Base-by-base conservation (phyloP, 1,140 invertebrate genomes). In the Hylyphantes graminicola region DNA sequence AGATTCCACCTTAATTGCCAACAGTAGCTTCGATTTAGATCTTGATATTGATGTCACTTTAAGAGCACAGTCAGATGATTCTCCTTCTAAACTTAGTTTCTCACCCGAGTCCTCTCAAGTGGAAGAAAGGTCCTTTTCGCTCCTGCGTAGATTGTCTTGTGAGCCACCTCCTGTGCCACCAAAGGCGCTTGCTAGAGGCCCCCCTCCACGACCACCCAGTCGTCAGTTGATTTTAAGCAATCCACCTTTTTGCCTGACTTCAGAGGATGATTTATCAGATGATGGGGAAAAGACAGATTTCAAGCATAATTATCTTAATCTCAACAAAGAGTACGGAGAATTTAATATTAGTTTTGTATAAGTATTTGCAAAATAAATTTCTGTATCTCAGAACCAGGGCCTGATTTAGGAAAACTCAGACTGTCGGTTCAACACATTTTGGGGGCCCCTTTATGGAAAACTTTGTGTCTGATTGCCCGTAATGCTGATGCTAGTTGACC, bases 311-410 rank as follows among this genome's bases (percentile, higher is more conserved):
- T 74, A 79, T 53, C 51, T 85, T 7, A 67, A 85, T 65, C 48
- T 79, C 7, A 59, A 59, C 50, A 85, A 85, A 70, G 75, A 78
- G 59, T 77, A 85, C 55, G 64, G 76, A 79, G 76, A 85, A 54
- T 85, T 85, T 79, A 85, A 85, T 73, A 85, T 85, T 19, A 85
- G 84, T 57, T 85, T 85, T 79, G 84, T 85, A 13, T 85, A 21
- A 73, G n/a, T 15, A 7, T 65, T 21, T 68, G 35, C 13, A 68
- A 50, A 68, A 59, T 59, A 68, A 68, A 3, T 9, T 15, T 54
- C 19, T 11, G 19, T 19, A 70, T 70, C n/a, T 35, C 35, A 35
- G 35, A 35, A 35, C 35, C 35, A 35, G 35, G 35, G 35, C 35
- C 35, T 35, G 2, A 35, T 35, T 5, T 35, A 35, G 35, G 35